These are phyloP conservation scores for Ceyx cyanopectus DNA, from an alignment of 2,113 vertebrate genomes.

Conservation along the genomic window DNA sequence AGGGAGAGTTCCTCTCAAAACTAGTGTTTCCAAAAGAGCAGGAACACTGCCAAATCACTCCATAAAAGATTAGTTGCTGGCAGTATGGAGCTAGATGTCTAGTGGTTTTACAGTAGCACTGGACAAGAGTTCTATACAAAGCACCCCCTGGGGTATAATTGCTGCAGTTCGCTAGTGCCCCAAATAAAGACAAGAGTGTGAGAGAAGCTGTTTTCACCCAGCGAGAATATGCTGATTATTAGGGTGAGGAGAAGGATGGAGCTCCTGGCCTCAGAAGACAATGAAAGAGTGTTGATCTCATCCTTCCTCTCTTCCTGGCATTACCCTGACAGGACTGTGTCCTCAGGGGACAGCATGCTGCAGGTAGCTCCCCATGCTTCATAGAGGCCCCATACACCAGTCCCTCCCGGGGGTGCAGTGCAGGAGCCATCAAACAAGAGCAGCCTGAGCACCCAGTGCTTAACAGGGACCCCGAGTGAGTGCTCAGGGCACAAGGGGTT, in stretches of 20 bases:
- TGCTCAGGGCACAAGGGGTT: neutral
- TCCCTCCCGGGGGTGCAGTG: neutral
- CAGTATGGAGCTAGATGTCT: no score
- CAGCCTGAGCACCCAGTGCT: rapidly evolving
- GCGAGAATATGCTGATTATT: neutral
- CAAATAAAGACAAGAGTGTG: neutral
- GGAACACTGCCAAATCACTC: neutral
- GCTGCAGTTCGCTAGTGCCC: neutral
- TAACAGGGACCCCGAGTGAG: neutral
- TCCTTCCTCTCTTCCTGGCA: neutral
- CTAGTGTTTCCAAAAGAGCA: neutral
- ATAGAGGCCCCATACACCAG: neutral
- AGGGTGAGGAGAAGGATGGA: neutral
- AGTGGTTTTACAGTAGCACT: neutral
- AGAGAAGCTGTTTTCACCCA: neutral
- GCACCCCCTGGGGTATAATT: neutral
- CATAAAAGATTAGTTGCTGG: neutral
- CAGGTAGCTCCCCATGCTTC: neutral
- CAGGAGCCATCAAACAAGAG: neutral
- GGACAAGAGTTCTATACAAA: neutral
- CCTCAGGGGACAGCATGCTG: neutral
- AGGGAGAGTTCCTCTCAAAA: neutral
- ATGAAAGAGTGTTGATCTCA: neutral
- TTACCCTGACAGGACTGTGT: rapidly evolving
- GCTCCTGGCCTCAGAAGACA: neutral